These are phyloP conservation scores for Pseudotriccus pelzelni DNA, from an alignment of 2,797 vertebrate species.

Conservation along the genomic window DNA sequence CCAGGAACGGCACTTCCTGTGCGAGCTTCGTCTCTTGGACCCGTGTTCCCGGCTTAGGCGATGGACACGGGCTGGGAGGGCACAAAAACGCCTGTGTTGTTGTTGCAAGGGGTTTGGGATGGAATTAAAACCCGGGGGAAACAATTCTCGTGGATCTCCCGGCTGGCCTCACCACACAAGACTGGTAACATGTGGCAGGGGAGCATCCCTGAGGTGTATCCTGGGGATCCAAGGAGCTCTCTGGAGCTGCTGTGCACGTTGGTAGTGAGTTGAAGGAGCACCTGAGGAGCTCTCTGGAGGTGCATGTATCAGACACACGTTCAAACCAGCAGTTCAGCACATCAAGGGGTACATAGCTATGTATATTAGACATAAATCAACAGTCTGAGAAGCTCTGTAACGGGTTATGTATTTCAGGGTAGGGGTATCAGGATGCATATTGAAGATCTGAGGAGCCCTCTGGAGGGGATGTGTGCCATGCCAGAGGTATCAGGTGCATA, in stretches of 20 bases:
- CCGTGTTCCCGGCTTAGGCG: accelerated
- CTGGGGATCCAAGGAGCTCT: not conserved
- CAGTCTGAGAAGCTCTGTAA: not conserved
- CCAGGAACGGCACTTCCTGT: not conserved
- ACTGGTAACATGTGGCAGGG: accelerated
- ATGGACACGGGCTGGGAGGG: not conserved
- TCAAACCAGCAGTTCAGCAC: not conserved
- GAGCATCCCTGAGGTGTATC: not conserved
- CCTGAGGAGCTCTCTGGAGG: not conserved
- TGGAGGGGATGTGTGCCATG: not conserved
- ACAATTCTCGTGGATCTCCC: accelerated
- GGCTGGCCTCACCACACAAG: accelerated
- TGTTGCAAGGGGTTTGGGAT: not conserved
- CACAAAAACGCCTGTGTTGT: accelerated
- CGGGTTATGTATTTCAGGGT: accelerated
- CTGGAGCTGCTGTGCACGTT: accelerated
- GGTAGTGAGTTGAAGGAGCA: no score
- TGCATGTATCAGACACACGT: not conserved
- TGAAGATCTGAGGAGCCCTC: not conserved
- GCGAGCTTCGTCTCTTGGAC: not conserved
- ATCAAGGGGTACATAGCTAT: accelerated
- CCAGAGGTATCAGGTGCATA: accelerated
- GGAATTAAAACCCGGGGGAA: not conserved
- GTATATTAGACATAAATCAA: accelerated
- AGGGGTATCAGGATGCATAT: accelerated